Conservation (phyloP, 2,113 vertebrate species). For the Pagrus major region DNA sequence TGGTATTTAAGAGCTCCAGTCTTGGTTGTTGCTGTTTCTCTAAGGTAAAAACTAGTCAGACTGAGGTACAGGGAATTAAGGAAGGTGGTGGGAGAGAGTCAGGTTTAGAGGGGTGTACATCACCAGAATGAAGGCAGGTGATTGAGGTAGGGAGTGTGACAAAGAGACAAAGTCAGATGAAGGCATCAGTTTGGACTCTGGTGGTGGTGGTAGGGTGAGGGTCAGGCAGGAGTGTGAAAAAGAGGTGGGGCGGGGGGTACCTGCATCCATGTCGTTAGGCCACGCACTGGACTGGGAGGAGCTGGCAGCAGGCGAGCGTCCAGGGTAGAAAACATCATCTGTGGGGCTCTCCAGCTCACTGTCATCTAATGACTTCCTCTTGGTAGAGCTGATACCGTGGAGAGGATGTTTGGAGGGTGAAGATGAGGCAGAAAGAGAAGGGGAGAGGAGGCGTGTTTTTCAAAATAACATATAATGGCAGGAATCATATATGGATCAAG, state of each 20-base stretch:
- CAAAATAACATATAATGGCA: neutral
- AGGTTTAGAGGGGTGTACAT: neutral
- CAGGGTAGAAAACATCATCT: conserved; percentile 92
- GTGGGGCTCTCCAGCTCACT: conserved; percentile 93
- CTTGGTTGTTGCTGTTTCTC: neutral
- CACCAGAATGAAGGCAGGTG: conserved; percentile 16
- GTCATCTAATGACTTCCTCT: conserved; percentile 93
- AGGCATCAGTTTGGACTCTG: conserved; percentile 35
- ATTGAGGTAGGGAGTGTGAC: conserved; percentile 18
- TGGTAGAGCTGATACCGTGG: conserved; percentile 85
- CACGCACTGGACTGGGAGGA: conserved; percentile 92
- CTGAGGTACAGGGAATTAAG: neutral
- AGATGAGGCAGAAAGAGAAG: conserved; percentile 19
- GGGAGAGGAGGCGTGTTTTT: neutral
- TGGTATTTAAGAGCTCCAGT: neutral
- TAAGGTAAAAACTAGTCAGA: neutral
- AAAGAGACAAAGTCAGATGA: conserved; percentile 35
- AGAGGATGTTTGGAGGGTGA: conserved; percentile 25
- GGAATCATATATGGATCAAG: neutral
- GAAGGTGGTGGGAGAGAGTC: neutral
- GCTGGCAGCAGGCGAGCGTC: conserved; percentile 91
- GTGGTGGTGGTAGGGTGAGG: conserved; percentile 19
- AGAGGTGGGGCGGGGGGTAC: conserved; percentile 72
- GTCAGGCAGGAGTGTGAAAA: conserved; percentile 35
- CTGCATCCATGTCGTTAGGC: conserved; percentile 93